Evolutionary conservation across 1,140 invertebrate species (phyloP), one percentile per base, ranked within the genome.

Genomic region (Cydia fagiglandana): DNA sequence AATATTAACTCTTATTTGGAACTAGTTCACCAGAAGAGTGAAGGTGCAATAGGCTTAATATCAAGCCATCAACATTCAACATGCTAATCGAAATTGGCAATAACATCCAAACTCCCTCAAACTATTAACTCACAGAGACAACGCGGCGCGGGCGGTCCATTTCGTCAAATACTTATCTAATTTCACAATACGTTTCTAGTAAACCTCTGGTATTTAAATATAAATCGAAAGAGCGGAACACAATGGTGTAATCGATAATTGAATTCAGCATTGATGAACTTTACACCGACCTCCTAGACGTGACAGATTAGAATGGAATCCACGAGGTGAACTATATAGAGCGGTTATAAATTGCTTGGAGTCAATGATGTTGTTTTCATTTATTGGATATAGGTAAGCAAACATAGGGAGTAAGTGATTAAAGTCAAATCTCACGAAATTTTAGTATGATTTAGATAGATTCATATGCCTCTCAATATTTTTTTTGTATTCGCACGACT

Each of bases 251-350:
- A 92, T 91, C 88, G 89, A 89, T 91, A 92, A 92, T 92, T 92
- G 91, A 92, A 92, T 92, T 92, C 90, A 91, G 86, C 87, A 91
- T 88, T 92, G 89, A 91, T 92, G 91, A 92, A 92, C 91, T 92
- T 91, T 92, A 92, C 88, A 92, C 89, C 90, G 89, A 91, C 89
- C 90, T 90, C 88, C 79, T 88, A 88, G 82, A 92, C 91, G 91
- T 92, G 91, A 92, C 91, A 92, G 91, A 92, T 91, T 91, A 90
- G 90, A 91, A 91, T 86, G 89, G 88, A 88, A 89, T 88, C 84
- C 84, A 88, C 80, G 76, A 75, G 78, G 28, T 66, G 78, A 88
- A 79, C 13, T 81, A 56, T 83, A 81, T 76, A 82, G 89, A 91
- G 90, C 30, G 84, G 88, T 61, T 84, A 61, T 24, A 24, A 24